These are phyloP conservation scores for Drosophila prostipennis DNA, from an alignment of 2,888 invertebrate species.

Conservation along the genomic window DNA sequence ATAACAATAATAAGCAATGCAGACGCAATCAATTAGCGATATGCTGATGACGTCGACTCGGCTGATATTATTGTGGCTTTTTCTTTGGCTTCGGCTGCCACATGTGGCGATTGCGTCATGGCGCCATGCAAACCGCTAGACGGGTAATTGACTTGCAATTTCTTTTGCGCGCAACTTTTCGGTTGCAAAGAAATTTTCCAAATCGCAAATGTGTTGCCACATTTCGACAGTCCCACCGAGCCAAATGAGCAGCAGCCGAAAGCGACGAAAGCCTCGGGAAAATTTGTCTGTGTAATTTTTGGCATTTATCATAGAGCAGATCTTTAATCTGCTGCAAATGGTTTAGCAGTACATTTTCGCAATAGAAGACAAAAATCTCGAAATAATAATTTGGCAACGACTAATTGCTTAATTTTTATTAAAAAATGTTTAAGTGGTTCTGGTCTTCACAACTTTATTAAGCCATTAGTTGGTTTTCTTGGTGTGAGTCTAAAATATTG, in stretches of 20 bases:
- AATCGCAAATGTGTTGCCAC: slow-evolving; percentile 50
- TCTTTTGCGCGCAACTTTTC: slow-evolving; percentile 73
- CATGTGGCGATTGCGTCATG: slow-evolving; percentile 74
- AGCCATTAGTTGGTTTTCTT: not conserved
- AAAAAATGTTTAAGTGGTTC: too few species aligned
- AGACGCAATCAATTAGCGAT: slow-evolving; percentile 77
- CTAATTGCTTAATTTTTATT: too few species aligned
- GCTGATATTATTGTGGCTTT: slow-evolving; percentile 6
- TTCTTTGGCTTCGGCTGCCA: slow-evolving; percentile 54
- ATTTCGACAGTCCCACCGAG: slow-evolving; percentile 37
- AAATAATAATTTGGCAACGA: not conserved
- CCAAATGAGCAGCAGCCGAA: slow-evolving; percentile 24
- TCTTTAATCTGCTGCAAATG: slow-evolving; percentile 21
- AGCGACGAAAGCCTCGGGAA: slow-evolving; percentile 11
- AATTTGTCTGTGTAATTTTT: slow-evolving; percentile 42
- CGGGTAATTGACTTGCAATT: slow-evolving; percentile 78
- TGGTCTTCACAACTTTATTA: not conserved
- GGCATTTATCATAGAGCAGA: slow-evolving; percentile 50
- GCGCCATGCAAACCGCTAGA: slow-evolving; percentile 76
- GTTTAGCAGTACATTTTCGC: not conserved
- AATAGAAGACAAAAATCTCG: not conserved
- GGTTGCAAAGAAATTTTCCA: slow-evolving; percentile 73
- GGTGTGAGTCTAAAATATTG: not conserved
- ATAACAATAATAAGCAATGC: slow-evolving; percentile 17
- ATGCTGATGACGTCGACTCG: slow-evolving; percentile 59